A percentile compares a stretch with the other conserved stretches of the same genome.
Conservation (phyloP, 2,797 vertebrate species). For the Calcarius lapponicus region DNA sequence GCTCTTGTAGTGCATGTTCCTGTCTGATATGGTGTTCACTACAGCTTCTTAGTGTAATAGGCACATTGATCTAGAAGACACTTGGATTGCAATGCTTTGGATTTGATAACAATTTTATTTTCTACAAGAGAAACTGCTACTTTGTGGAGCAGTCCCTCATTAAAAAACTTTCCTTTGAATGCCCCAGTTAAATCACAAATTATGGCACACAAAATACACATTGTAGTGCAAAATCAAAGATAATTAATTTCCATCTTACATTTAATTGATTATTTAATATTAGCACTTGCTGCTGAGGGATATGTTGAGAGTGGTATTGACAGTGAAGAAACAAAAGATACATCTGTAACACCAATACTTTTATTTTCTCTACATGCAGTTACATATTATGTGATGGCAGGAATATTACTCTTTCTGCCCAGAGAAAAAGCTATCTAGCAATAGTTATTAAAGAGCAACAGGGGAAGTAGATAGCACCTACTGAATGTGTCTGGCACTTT, state of each 20-base stretch:
- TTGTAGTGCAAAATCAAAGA: background rate
- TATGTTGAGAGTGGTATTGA: background rate
- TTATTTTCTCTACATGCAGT: conserved; percentile 35
- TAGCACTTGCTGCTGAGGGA: background rate
- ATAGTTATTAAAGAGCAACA: conserved; percentile 53
- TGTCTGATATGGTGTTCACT: background rate
- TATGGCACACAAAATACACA: background rate
- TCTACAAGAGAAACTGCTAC: background rate
- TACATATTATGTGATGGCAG: conserved; percentile 37
- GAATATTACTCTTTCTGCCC: conserved; percentile 32
- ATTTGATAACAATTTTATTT: background rate
- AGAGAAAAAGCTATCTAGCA: conserved; percentile 19
- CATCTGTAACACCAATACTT: background rate
- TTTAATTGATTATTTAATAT: conserved; percentile 1
- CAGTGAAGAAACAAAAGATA: background rate
- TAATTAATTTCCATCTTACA: background rate
- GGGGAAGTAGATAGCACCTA: background rate
- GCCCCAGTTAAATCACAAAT: background rate
- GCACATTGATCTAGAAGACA: background rate
- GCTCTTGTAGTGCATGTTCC: background rate
- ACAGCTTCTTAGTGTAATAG: background rate
- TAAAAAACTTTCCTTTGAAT: background rate
- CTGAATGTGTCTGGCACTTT: background rate
- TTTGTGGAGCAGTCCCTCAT: background rate
- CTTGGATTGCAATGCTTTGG: background rate